phyloP scores from a whole-genome alignment of 2,888 invertebrate genomes.

The Scaptodrosophila latifasciaeformis region DNA sequence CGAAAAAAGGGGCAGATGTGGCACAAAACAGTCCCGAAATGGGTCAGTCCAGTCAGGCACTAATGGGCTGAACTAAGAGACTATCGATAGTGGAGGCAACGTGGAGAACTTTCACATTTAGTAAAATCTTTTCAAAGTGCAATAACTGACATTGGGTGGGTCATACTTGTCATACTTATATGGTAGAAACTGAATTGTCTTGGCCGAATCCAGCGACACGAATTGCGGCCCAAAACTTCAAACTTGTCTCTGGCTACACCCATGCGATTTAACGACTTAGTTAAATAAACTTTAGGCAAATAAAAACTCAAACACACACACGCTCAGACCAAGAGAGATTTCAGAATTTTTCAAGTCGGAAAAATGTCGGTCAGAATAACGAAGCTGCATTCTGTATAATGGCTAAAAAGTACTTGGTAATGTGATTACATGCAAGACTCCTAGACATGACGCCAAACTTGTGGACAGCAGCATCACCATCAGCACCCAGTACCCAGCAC shows the following conservation, averaged over 20 bases:
- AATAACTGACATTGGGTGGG: conserved; percentile 4
- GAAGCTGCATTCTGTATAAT: conserved; percentile 4
- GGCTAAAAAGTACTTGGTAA: conserved; percentile 10
- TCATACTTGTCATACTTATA: too few relatives aligned
- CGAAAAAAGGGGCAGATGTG: too few relatives aligned
- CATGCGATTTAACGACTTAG: conserved; percentile 57
- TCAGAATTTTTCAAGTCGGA: conserved; percentile 38
- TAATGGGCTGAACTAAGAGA: conserved; percentile 42
- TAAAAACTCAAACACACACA: conserved; percentile 37
- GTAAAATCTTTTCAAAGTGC: too few relatives aligned
- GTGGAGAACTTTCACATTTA: conserved; percentile 64
- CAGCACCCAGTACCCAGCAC: conserved; percentile 23
- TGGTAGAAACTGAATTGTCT: too few relatives aligned
- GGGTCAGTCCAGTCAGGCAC: conserved; percentile 19
- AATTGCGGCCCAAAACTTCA: too few relatives aligned
- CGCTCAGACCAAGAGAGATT: background rate
- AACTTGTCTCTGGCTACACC: conserved; percentile 18
- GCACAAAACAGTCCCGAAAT: background rate
- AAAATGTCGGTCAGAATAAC: conserved; percentile 51
- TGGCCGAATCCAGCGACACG: too few relatives aligned
- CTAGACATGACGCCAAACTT: background rate
- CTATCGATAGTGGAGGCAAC: too few relatives aligned
- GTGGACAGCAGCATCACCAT: conserved; percentile 1
- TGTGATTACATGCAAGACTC: conserved; percentile 5
- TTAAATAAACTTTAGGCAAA: conserved; percentile 57